Evolutionary conservation across 2,797 vertebrate genomes (phyloP).

Genomic region (Squalus acanthias): DNA sequence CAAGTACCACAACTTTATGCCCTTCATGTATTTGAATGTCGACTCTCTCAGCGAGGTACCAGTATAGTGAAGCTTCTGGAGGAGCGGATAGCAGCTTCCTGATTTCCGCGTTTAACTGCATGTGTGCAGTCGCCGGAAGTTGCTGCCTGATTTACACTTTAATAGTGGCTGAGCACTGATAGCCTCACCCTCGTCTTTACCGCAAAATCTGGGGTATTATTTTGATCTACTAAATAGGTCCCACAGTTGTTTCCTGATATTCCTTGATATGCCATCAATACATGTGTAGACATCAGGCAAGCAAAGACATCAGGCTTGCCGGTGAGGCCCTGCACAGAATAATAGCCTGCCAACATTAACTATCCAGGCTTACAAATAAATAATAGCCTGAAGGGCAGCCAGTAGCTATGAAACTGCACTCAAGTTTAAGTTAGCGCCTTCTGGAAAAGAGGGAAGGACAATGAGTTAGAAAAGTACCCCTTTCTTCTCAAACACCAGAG

Average conservation of each 20-base stretch:
- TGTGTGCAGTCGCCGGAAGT: no score
- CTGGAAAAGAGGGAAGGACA: background rate
- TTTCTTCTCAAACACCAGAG: background rate
- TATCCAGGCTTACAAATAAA: background rate
- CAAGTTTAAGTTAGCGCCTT: background rate
- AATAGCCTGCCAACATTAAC: background rate
- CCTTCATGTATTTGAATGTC: no score
- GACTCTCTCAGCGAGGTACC: no score
- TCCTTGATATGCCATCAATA: background rate
- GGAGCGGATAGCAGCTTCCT: no score
- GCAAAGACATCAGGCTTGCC: background rate
- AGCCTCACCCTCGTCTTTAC: no score
- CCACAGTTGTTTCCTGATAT: no score
- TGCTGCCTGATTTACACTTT: no score
- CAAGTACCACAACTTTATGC: no score
- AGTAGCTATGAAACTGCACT: background rate
- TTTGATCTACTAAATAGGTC: background rate
- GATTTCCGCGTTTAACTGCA: no score
- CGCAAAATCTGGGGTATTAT: no score
- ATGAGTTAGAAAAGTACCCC: background rate
- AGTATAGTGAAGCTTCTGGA: no score
- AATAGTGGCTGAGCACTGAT: no score
- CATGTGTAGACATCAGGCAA: background rate
- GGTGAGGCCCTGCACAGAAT: background rate
- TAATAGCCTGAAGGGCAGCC: background rate